Evolutionary conservation across 2,113 vertebrate species (phyloP).

Genomic region (Pampusana beccarii): DNA sequence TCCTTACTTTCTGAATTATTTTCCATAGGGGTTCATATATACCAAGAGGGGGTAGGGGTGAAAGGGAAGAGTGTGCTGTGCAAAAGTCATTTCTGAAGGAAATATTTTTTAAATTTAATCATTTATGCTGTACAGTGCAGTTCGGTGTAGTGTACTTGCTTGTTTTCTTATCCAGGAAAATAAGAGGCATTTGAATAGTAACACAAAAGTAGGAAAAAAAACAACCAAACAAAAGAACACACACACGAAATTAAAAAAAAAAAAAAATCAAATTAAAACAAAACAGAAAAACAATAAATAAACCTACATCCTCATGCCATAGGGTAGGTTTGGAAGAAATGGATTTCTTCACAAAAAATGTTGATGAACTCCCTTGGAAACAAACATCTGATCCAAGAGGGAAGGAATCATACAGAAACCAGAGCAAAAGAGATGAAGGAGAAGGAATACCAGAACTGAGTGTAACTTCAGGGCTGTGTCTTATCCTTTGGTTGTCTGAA

Average conservation of each 20-base stretch:
- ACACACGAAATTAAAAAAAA: background rate
- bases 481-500: background rate
- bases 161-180: background rate
- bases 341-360: background rate
- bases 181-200: background rate
- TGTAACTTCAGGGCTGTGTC: background rate
- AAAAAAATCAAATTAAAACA: background rate
- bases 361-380: background rate
- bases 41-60: background rate
- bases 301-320: background rate
- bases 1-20: background rate
- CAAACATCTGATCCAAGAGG: background rate
- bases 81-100: background rate
- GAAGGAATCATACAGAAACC: background rate
- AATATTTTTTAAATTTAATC: background rate
- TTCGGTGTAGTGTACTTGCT: rapidly evolving
- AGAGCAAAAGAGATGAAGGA: background rate
- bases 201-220: background rate
- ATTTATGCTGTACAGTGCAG: background rate
- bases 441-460: background rate
- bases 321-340: background rate
- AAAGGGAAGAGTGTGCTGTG: rapidly evolving
- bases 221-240: background rate
- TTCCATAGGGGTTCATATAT: rapidly evolving
- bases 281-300: background rate